Percentiles rank a stretch among this genome's conserved stretches.
These are phyloP conservation scores for Elephas maximus DNA, from an alignment of 2,113 vertebrate genomes.

Conservation along the genomic window DNA sequence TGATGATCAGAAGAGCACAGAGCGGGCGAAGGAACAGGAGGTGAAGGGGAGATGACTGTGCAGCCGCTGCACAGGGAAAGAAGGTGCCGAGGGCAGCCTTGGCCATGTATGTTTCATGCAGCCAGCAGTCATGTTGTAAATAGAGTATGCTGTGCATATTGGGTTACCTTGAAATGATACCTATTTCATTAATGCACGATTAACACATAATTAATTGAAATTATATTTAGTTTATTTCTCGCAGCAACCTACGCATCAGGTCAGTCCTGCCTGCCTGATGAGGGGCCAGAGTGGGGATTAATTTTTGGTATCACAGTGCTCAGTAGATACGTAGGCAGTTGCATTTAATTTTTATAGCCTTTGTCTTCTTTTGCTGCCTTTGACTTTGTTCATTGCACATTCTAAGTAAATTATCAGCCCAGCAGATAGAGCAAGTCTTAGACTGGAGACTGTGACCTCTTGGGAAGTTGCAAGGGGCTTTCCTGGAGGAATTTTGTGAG, in stretches of 20 bases:
- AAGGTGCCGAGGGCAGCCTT: too few species aligned
- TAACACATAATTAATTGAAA: too few species aligned
- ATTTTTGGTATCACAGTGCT: neutral
- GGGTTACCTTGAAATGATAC: slow-evolving; percentile 38
- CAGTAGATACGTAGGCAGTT: neutral
- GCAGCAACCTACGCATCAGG: neutral
- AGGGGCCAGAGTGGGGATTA: neutral
- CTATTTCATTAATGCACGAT: neutral
- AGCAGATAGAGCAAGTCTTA: slow-evolving; percentile 5
- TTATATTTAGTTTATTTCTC: neutral
- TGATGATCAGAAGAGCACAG: neutral
- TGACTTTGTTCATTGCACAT: slow-evolving; percentile 21
- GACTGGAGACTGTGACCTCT: slow-evolving; percentile 32
- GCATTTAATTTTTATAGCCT: slow-evolving; percentile 46
- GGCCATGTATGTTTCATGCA: neutral
- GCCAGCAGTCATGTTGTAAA: neutral
- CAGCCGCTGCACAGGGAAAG: too few species aligned
- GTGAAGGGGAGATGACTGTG: neutral
- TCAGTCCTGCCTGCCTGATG: neutral
- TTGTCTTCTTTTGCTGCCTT: slow-evolving; percentile 18
- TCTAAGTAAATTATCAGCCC: slow-evolving; percentile 31
- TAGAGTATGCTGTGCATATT: neutral
- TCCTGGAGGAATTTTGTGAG: slow-evolving; percentile 49
- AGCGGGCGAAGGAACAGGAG: neutral
- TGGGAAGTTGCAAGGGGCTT: neutral